A percentile compares a stretch with the other conserved stretches of the same genome.
These are phyloP conservation scores for Glomeris marginata DNA, from an alignment of 2,888 invertebrate genomes.

Conservation along the genomic window DNA sequence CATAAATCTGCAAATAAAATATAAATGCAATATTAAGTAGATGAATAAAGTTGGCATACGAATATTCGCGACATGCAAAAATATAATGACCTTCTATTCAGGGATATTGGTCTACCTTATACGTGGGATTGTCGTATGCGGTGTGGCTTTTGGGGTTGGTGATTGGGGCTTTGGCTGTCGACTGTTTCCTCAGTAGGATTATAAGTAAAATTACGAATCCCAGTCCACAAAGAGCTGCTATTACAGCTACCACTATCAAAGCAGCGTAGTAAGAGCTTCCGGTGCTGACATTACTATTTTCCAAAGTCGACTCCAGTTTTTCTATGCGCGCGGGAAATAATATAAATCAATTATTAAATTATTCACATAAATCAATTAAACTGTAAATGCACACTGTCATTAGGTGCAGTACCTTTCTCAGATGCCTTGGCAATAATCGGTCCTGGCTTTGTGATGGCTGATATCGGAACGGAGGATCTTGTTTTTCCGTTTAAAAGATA, in stretches of 20 bases:
- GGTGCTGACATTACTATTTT: conserved; percentile 13
- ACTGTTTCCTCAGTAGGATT: conserved; percentile 56
- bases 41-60: neutral
- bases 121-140: conserved; percentile 86
- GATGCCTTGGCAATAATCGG: conserved; percentile 10
- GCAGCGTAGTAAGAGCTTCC: conserved; percentile 70
- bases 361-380: neutral
- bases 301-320: conserved; percentile 6
- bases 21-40: conserved; percentile 1
- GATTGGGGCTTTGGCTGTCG: conserved; percentile 57
- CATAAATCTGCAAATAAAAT: conserved; percentile 18
- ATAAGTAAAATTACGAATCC: conserved; percentile 63
- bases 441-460: conserved; percentile 68
- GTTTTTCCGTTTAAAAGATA: conserved; percentile 79
- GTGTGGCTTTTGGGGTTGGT: conserved; percentile 67
- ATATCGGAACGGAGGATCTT: conserved; percentile 76
- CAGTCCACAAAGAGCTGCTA: conserved; percentile 69
- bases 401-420: conserved; percentile 12
- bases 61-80: neutral
- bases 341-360: neutral
- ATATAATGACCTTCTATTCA: neutral
- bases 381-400: no score
- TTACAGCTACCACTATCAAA: conserved; percentile 69
- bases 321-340: neutral
- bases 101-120: conserved; percentile 47